Evolutionary conservation across 2,888 invertebrate genomes (phyloP).

Genomic region (Phania funesta): DNA sequence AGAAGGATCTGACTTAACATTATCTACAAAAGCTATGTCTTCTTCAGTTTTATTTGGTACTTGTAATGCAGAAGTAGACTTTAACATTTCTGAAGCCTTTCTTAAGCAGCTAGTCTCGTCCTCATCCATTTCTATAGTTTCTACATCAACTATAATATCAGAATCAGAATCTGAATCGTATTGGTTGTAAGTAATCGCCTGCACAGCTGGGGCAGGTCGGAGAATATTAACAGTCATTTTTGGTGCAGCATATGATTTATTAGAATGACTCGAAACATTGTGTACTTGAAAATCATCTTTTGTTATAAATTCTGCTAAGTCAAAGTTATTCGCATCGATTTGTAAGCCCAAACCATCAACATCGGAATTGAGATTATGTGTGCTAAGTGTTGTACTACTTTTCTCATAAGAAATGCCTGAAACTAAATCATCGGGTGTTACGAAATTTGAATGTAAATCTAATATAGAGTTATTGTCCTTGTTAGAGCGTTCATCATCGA

Average conservation of each 20-base stretch:
- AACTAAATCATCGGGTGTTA: slow-evolving; percentile 55
- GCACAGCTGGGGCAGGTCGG: slow-evolving; percentile 29
- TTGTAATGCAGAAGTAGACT: neutral
- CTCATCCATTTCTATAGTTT: slow-evolving; percentile 77
- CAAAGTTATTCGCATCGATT: slow-evolving; percentile 77
- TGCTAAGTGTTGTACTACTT: slow-evolving; percentile 74
- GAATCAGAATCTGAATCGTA: slow-evolving; percentile 76
- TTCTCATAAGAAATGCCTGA: slow-evolving; percentile 65
- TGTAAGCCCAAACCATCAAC: slow-evolving; percentile 74
- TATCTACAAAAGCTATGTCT: slow-evolving; percentile 74
- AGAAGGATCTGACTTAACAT: slow-evolving; percentile 77
- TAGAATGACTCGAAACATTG: neutral
- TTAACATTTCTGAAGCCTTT: slow-evolving; percentile 57
- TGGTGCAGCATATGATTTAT: neutral
- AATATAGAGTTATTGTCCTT: slow-evolving; percentile 20
- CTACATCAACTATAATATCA: slow-evolving; percentile 79
- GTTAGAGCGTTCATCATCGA: neutral
- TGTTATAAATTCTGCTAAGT: slow-evolving; percentile 79
- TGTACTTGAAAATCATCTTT: slow-evolving; percentile 77
- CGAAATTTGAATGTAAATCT: slow-evolving; percentile 41
- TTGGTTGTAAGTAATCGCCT: slow-evolving; percentile 61
- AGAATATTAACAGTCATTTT: neutral
- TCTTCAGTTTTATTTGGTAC: slow-evolving; percentile 50
- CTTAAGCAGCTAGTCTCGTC: slow-evolving; percentile 49
- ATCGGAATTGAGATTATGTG: slow-evolving; percentile 74